Conservation (phyloP, 37 sponge, comb jelly and placozoan genomes). For the Aphrocallistes beatrix region DNA sequence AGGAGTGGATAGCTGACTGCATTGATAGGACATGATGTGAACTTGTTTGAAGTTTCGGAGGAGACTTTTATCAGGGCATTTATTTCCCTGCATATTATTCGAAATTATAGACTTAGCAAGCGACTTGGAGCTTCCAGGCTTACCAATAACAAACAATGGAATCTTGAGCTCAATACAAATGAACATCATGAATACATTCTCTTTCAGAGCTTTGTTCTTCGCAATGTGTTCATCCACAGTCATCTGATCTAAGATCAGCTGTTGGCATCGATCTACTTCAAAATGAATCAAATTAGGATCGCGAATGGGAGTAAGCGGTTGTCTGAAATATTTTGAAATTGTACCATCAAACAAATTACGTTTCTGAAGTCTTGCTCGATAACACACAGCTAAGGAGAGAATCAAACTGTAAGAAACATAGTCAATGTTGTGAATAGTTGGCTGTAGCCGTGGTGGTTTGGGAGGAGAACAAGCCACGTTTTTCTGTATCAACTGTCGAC, state of each 20-base stretch:
- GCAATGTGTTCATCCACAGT: slow-evolving; percentile 59
- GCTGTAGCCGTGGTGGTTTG: too few species aligned
- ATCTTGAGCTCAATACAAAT: slow-evolving; percentile 80
- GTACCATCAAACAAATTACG: slow-evolving; percentile 39
- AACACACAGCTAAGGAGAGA: slow-evolving; percentile 47
- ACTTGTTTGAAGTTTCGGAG: slow-evolving; percentile 57
- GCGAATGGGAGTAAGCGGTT: slow-evolving; percentile 18
- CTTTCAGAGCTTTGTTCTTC: slow-evolving; percentile 66
- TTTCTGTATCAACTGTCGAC: too few species aligned
- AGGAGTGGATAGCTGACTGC: slow-evolving; percentile 74
- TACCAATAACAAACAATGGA: slow-evolving; percentile 78
- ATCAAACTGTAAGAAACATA: slow-evolving; percentile 18
- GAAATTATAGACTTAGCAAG: slow-evolving; percentile 71
- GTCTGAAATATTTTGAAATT: slow-evolving; percentile 21
- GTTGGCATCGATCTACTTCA: slow-evolving; percentile 47
- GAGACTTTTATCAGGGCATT: slow-evolving; percentile 34
- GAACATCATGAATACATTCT: slow-evolving; percentile 94
- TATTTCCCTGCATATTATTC: slow-evolving; percentile 57
- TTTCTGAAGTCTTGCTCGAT: slow-evolving; percentile 59
- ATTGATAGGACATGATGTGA: slow-evolving; percentile 73
- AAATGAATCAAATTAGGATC: not conserved
- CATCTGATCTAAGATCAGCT: slow-evolving; percentile 59
- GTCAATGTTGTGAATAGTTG: too few species aligned
- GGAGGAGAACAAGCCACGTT: too few species aligned
- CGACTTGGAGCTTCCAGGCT: slow-evolving; percentile 90